Evolutionary conservation across 2,888 invertebrate species (phyloP), one percentile per base, ranked within the genome.

Genomic region (Silvanus unidentatus): DNA sequence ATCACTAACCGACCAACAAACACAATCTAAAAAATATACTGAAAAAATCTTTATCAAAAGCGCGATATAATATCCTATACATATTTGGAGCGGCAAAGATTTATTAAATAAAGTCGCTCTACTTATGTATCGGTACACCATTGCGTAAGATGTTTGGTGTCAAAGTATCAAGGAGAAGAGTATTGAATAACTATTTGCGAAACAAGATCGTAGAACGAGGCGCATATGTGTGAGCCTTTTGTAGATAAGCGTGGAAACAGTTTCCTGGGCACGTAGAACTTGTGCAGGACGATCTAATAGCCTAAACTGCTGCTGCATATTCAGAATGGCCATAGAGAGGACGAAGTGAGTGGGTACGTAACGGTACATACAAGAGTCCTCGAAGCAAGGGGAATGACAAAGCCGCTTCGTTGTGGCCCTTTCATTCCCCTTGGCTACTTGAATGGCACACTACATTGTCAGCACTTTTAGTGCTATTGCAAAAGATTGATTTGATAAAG

Each of bases 401-500:
- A 66, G 64, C 57, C 59, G 55, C 56, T 57, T 59, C 64, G 63
- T 66, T 64, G 62, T 64, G 57, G 52, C 53, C 45, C 42, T 45
- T 55, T 53, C 50, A 34, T 40, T 49, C 46, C 60, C 58, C 57
- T 51, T 57, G 64, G 59, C 62, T 58, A 65, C 65, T 65, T 65
- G 65, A 65, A 66, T 65, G 53, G 63, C 63, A 57, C 51, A 63
- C 62, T 60, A 63, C 65, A 58, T 54, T 65, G 66, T 68, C 68
- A 69, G 68, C 68, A 65, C 64, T 69, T 69, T 69, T 59, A 56
- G 54, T 50, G 60, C 63, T 62, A 63, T 65, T 66, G 58, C 59
- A 55, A 64, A 62, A 68, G 70, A 70, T 69, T 68, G 66, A 70
- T 68, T 69, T 65, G 70, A 70, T 70, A 68, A 68, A 64, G 67